Base-by-base conservation (phyloP, 2,113 vertebrate species). In the Sebastes fasciatus region DNA sequence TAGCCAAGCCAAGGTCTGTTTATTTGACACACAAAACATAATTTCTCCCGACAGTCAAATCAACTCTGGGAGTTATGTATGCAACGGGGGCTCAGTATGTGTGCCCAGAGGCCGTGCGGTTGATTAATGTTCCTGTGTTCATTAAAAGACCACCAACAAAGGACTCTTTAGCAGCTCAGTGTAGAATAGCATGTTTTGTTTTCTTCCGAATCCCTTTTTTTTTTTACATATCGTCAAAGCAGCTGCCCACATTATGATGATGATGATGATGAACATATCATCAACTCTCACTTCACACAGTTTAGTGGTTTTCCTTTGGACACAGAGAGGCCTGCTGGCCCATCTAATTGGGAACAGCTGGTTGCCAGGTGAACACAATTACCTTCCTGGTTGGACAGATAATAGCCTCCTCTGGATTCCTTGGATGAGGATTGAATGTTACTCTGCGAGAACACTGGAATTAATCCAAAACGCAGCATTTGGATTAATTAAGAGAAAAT, bases 361-460 rank as follows among this genome's bases (percentile, higher is more conserved):
- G 83, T 66, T 80, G 70, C 75, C 74, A 89, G 82, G 87, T 86
- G 69, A 82, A 63, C 60, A 79, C 64, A 79, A 78, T 91, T 78
- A 85, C 68, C 51, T 70, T 84, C 77, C 73, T 83, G 69, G 74
- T 55, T 73, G 57, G 74, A 79, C 49, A 77, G 54, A 86, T 68
- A 70, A 75, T 40, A 14, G 21, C 54, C 52, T 80, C 70, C 65
- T 60, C 48, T 74, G 79, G 68, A 74, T 66, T 76, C 63, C 62
- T 80, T 68, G 67, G 70, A 82, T 16, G 10, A 49, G 13, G 17
- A 64, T 45, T 19, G 23, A 66, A 74, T 43, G 63, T 68, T 71
- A 63, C 14, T 26, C 63, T n/a, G 55, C 5, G 2, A 57, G 64
- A 72, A 81, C 12, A 43, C 0, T 81, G 68, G 60, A 69, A 71